A percentile compares a stretch with the other conserved stretches of the same genome.
phyloP scores from a whole-genome alignment of 2,113 vertebrate species.

The Phylloscopus trochiloides region DNA sequence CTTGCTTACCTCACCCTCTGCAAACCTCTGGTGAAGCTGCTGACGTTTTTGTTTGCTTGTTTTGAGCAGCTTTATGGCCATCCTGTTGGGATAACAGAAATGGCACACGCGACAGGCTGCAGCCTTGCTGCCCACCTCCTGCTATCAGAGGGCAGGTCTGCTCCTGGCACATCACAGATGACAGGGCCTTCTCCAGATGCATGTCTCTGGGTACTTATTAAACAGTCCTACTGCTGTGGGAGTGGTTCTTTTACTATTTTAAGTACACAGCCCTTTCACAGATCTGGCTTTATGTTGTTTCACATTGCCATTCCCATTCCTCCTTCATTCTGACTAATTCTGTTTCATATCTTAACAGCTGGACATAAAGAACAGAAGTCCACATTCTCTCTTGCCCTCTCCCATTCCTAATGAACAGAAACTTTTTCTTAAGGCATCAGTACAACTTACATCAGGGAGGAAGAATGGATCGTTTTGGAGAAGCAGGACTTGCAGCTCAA shows the following conservation, averaged over 20 bases:
- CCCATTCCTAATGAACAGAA: neutral
- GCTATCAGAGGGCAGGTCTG: neutral
- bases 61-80: neutral
- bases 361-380: neutral
- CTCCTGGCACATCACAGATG: neutral
- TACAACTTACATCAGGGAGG: constrained; percentile 76
- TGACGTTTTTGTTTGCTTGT: neutral
- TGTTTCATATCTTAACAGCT: neutral
- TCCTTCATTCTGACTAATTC: neutral
- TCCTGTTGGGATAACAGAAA: neutral
- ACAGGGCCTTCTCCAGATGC: neutral
- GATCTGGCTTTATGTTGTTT: neutral
- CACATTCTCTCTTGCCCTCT: neutral
- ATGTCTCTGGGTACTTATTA: neutral
- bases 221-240: neutral
- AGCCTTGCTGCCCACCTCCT: neutral
- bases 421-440: neutral
- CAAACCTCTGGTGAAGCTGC: neutral
- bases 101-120: neutral
- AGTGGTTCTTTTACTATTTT: accelerated
- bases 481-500: constrained; percentile 74
- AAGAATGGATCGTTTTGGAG: constrained; percentile 76
- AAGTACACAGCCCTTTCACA: neutral
- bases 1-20: neutral
- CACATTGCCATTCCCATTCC: neutral